These are phyloP conservation scores for Beroe ovata DNA, from an alignment of 37 sponge, comb jelly and placozoan genomes.

Conservation along the genomic window DNA sequence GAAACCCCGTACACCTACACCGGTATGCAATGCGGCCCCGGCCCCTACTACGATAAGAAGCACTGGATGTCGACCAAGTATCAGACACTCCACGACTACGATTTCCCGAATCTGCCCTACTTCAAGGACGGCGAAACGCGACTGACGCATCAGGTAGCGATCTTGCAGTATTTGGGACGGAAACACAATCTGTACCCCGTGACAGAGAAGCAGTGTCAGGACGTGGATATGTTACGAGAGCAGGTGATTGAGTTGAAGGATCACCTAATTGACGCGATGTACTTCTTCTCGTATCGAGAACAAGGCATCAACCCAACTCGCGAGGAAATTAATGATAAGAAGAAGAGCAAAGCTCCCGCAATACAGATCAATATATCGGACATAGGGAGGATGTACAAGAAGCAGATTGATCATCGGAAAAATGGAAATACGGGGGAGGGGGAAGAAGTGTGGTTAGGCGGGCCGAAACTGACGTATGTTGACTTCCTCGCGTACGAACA, in stretches of 20 bases:
- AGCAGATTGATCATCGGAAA: too few species aligned
- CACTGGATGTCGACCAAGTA: neutral
- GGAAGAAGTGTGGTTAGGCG: neutral
- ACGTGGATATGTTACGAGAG: neutral
- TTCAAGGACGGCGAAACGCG: neutral
- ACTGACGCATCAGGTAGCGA: neutral
- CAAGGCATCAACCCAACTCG: neutral
- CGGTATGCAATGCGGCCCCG: neutral
- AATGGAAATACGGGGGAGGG: neutral
- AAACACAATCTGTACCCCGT: neutral
- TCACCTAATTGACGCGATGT: neutral
- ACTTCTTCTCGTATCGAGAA: neutral
- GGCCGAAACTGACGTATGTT: neutral
- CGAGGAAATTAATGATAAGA: neutral
- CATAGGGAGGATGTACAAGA: neutral
- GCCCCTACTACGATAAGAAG: neutral
- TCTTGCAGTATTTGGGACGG: neutral
- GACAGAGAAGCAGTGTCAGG: neutral
- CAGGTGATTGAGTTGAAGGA: neutral
- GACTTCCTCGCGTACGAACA: neutral
- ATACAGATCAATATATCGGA: neutral
- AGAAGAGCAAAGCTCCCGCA: neutral
- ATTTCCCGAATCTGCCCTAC: neutral
- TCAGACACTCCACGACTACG: neutral
- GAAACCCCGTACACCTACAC: neutral